Evolutionary conservation across 1,140 invertebrate species (phyloP).

Genomic region (Euura lappo): DNA sequence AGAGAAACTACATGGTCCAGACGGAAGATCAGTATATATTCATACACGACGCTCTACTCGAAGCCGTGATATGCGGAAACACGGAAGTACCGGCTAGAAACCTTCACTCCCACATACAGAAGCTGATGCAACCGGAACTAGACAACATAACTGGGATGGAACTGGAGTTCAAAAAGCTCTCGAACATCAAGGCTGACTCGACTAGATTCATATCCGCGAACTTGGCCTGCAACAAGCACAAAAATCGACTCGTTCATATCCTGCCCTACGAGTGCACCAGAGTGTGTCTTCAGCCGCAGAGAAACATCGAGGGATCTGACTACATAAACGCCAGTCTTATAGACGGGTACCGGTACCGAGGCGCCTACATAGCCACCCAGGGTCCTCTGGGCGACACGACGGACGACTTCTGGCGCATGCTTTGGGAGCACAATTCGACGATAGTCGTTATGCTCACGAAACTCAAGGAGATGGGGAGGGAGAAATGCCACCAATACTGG

Average conservation of each 20-base stretch:
- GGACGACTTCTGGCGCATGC: conserved; percentile 99
- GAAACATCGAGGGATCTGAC: conserved; percentile 94
- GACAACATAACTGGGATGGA: conserved; percentile 97
- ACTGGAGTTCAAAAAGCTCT: conserved; percentile 96
- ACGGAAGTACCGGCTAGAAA: conserved; percentile 94
- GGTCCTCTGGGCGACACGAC: conserved; percentile 95
- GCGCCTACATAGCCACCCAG: conserved; percentile 98
- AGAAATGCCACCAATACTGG: conserved; percentile 99
- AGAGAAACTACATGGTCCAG: conserved; percentile 97
- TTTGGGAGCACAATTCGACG: conserved; percentile 99
- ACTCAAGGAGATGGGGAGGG: conserved; percentile 95
- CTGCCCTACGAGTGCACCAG: conserved; percentile 96
- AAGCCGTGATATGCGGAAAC: conserved; percentile 93
- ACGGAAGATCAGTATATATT: conserved; percentile 99
- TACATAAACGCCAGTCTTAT: conserved; percentile 99
- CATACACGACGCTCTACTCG: conserved; percentile 95
- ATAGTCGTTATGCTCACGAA: conserved; percentile 99
- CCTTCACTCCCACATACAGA: conserved; percentile 93
- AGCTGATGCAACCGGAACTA: conserved; percentile 80
- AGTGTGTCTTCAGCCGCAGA: conserved; percentile 90
- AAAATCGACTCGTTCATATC: conserved; percentile 97
- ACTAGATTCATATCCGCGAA: conserved; percentile 95
- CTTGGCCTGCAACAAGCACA: conserved; percentile 95
- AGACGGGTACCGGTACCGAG: conserved; percentile 91
- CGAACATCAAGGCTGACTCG: conserved; percentile 94